phyloP scores from a whole-genome alignment of 2,888 invertebrate species.

The Salticus scenicus region DNA sequence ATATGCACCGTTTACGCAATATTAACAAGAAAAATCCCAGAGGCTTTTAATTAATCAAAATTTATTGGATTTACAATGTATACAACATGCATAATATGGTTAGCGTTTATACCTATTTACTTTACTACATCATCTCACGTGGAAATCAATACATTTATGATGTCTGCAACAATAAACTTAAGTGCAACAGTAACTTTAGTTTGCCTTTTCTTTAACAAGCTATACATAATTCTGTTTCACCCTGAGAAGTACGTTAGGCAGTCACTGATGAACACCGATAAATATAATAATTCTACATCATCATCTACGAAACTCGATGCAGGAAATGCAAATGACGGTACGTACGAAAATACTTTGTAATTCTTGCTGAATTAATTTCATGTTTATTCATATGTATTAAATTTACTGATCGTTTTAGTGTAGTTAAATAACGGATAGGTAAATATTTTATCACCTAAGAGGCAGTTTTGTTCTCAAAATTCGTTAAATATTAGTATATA shows the following conservation, averaged over 20 bases:
- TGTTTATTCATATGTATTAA: too few species aligned
- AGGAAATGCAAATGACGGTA: conserved; percentile 69
- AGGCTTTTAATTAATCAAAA: conserved; percentile 77
- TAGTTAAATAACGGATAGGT: too few species aligned
- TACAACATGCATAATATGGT: conserved; percentile 86
- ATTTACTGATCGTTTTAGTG: too few species aligned
- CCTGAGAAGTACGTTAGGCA: conserved; percentile 93
- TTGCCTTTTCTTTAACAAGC: conserved; percentile 94
- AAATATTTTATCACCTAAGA: too few species aligned
- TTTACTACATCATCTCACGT: conserved; percentile 79
- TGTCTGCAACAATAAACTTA: conserved; percentile 95
- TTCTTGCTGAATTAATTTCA: too few species aligned
- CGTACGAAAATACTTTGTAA: neutral
- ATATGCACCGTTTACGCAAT: conserved; percentile 79
- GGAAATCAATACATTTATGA: conserved; percentile 92
- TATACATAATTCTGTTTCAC: conserved; percentile 90
- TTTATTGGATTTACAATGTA: conserved; percentile 85
- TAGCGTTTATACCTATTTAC: conserved; percentile 80
- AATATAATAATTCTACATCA: conserved; percentile 39
- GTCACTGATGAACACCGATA: conserved; percentile 72
- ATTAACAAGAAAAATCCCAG: conserved; percentile 77
- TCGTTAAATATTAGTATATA: too few species aligned
- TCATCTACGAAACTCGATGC: conserved; percentile 50
- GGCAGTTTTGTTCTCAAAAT: too few species aligned
- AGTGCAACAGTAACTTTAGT: conserved; percentile 94